Conservation (phyloP, 2,797 vertebrate genomes). For the Rhinophrynus dorsalis region DNA sequence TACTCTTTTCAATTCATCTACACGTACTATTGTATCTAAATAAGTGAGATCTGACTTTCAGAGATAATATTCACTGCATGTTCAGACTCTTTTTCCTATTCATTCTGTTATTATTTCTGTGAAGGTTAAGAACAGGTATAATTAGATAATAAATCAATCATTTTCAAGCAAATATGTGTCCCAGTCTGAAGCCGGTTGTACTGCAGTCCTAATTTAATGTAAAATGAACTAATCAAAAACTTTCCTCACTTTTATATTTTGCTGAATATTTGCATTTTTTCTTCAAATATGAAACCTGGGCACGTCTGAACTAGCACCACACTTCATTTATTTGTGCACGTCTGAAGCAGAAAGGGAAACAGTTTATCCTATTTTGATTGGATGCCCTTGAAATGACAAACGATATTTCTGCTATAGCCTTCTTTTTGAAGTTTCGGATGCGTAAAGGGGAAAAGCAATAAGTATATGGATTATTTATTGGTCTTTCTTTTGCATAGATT, state of each 20-base stretch:
- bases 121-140: slow-evolving; percentile 22
- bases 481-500: background rate
- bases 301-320: slow-evolving; percentile 16
- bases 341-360: slow-evolving; percentile 2
- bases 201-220: slow-evolving; percentile 15
- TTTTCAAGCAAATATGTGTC: slow-evolving; percentile 8
- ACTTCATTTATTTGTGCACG: slow-evolving; percentile 34
- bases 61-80: background rate
- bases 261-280: slow-evolving; percentile 11
- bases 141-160: slow-evolving; percentile 27
- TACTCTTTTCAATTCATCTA: too few relatives aligned
- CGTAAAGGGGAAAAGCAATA: background rate
- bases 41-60: too few relatives aligned
- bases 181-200: background rate
- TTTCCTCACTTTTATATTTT: slow-evolving; percentile 7
- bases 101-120: slow-evolving; percentile 3
- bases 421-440: background rate
- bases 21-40: too few relatives aligned
- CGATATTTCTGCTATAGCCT: background rate
- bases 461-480: background rate
- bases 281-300: slow-evolving; percentile 20
- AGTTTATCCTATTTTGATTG: slow-evolving; percentile 11
- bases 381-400: slow-evolving; percentile 34
- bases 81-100: background rate
- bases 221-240: slow-evolving; percentile 17